These are phyloP conservation scores for Eupeodes corollae DNA, from an alignment of 1,140 invertebrate species.

Conservation along the genomic window DNA sequence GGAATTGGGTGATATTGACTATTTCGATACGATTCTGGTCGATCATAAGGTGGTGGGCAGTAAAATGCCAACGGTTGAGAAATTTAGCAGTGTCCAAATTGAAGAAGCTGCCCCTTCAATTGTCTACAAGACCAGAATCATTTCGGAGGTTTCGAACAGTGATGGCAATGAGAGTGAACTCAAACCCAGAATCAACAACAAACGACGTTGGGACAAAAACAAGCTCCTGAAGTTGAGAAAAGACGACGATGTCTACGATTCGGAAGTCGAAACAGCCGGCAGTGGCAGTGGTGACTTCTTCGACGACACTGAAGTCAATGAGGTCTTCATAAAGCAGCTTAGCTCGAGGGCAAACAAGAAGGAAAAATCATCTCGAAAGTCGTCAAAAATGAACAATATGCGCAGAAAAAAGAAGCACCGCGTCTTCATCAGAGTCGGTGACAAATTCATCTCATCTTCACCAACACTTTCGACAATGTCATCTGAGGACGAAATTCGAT, in stretches of 20 bases:
- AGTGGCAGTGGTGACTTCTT: constrained; percentile 2
- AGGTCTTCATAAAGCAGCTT: background rate
- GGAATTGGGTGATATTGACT: background rate
- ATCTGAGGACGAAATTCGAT: too few species aligned
- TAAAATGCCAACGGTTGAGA: background rate
- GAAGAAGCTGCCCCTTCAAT: background rate
- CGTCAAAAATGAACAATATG: background rate
- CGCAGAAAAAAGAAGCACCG: background rate
- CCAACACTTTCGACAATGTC: background rate
- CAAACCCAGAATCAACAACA: background rate
- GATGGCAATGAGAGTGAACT: background rate
- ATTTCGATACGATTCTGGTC: background rate
- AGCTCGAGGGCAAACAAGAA: background rate
- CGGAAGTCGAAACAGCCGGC: background rate
- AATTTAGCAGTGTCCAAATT: background rate
- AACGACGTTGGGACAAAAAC: background rate
- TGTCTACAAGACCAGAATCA: background rate
- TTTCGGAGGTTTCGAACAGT: background rate
- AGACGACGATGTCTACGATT: constrained; percentile 2
- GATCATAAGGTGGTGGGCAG: background rate
- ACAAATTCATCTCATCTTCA: background rate
- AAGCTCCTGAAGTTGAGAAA: background rate
- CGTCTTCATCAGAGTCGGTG: background rate
- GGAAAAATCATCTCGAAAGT: background rate
- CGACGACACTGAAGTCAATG: background rate